Evolutionary conservation across 2,797 vertebrate genomes (phyloP).

Genomic region (Propithecus perrieri): DNA sequence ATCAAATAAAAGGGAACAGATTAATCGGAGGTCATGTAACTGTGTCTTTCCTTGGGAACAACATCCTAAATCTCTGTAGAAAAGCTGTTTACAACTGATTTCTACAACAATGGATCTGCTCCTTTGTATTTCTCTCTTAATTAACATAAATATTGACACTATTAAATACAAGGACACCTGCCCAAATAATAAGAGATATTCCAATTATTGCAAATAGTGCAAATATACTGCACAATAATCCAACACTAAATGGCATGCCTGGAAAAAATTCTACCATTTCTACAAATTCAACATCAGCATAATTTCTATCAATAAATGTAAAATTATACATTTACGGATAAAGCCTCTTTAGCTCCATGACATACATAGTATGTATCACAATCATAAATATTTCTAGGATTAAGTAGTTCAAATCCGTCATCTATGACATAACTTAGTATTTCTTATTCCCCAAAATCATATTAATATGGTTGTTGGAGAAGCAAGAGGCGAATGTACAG

Average conservation of each 20-base stretch:
- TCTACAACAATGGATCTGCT: background rate
- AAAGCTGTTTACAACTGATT: conserved; percentile 68
- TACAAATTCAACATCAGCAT: background rate
- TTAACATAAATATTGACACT: conserved; percentile 45
- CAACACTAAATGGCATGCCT: background rate
- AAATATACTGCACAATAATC: background rate
- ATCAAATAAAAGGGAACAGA: conserved; percentile 68
- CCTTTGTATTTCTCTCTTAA: conserved; percentile 27
- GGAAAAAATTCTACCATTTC: background rate
- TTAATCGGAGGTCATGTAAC: conserved; percentile 66
- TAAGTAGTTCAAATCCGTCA: background rate
- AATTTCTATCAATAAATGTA: background rate
- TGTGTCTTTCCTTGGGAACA: conserved; percentile 61
- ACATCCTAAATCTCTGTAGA: conserved; percentile 37
- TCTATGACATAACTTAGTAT: background rate
- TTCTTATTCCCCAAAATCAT: background rate
- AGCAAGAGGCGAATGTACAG: background rate
- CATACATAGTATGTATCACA: background rate
- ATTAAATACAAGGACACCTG: background rate
- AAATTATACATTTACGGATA: background rate
- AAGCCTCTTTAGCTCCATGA: background rate
- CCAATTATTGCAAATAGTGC: background rate
- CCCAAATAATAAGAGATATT: background rate
- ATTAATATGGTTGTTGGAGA: background rate
- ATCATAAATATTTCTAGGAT: background rate